Percentiles rank a stretch among this genome's conserved stretches.
phyloP scores from a whole-genome alignment of 2,888 invertebrate species.

The Tiliacea citrago region DNA sequence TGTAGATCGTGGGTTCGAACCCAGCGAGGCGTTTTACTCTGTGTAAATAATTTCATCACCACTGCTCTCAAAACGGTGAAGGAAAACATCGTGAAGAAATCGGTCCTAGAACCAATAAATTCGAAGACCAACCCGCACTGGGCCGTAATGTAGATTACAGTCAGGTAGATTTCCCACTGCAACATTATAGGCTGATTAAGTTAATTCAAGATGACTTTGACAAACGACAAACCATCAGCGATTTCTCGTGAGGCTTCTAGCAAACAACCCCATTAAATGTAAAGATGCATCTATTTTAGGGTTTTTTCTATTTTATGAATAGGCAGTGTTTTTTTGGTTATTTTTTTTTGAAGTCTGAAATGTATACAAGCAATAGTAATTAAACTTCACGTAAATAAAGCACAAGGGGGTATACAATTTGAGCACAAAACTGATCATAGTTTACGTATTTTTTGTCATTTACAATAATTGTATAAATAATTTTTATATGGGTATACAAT shows the following conservation, averaged over 20 bases:
- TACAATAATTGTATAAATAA: constrained; percentile 14
- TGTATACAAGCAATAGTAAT: neutral
- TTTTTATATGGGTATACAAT: constrained; percentile 26
- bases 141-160: no score
- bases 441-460: constrained; percentile 17
- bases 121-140: no score
- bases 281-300: neutral
- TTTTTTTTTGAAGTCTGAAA: neutral
- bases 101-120: no score
- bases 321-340: no score
- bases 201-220: neutral
- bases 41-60: no score
- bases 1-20: no score
- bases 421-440: constrained; percentile 41
- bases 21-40: no score
- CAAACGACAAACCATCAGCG: neutral
- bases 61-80: no score
- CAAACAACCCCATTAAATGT: neutral
- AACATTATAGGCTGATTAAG: no score
- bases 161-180: no score
- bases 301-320: neutral
- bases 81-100: no score
- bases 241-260: neutral
- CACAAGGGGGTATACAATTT: constrained; percentile 27
- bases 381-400: constrained; percentile 51